Evolutionary conservation across 2,797 vertebrate genomes (phyloP), one percentile per base, ranked within the genome.

Genomic region (Poecilia picta): DNA sequence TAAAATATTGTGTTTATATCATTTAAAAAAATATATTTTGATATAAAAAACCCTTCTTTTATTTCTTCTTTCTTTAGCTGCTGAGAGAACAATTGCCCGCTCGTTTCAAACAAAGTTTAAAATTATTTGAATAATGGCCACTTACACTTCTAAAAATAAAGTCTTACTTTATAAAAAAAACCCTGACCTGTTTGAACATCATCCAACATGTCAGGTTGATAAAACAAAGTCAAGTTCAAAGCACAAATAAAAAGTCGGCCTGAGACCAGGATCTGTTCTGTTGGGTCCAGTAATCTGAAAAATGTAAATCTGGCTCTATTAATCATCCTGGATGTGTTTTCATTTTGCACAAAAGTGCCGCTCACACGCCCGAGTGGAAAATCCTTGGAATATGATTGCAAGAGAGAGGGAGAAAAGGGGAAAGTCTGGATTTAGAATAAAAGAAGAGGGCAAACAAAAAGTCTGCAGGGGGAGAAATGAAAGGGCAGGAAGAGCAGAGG

Each of bases 401-500:
- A 76, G 80, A 80, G 73, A 49, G n/a, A n/a, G 8, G 25, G 33
- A 70, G 23, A 49, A 62, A 64, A 81, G 74, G 31, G 45, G 49
- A 46, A 80, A 57, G 76, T 80, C 62, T 73, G 75, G 83, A 45
- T 83, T 88, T 68, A 80, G 83, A 85, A 81, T 64, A 66, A 49
- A 72, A 68, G 62, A 81, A 41, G 73, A 73, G 55, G 5, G 43
- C 45, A 74, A 81, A 88, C 74, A 88, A 85, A 86, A 90, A 81
- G 78, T 76, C 74, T 5, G 46, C 33, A 33, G 41, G 75, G 83
- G 66, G 78, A 49, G 31, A 62, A 62, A 71, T 87, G 83, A 89
- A 91, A 88, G 86, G 87, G 78, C 85, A 87, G 87, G 88, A 89
- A 89, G 86, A 87, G 81, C 72, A 84, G 71, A 41, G 59, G 4